These are phyloP conservation scores for Drosophila ustulata DNA, from an alignment of 2,888 invertebrate genomes.

Conservation along the genomic window DNA sequence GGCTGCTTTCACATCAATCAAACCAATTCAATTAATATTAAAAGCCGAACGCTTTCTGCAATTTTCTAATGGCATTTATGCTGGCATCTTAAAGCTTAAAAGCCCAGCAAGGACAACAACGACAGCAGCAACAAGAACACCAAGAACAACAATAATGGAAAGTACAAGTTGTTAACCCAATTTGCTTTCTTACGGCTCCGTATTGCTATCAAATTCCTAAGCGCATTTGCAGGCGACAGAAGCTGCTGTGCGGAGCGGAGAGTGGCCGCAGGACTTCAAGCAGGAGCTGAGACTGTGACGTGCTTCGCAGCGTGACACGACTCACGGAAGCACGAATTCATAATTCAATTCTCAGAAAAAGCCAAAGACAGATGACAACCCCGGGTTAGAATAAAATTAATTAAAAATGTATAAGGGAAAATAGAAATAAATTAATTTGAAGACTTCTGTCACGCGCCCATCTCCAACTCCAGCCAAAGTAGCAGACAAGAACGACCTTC, in stretches of 20 bases:
- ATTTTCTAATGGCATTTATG: conserved; percentile 56
- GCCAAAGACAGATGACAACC: background rate
- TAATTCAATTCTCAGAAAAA: background rate
- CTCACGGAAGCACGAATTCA: background rate
- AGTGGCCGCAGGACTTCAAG: background rate
- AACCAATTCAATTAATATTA: conserved; percentile 40
- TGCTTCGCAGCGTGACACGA: conserved; percentile 1
- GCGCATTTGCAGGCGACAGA: conserved; percentile 38
- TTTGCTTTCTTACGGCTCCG: conserved; percentile 49
- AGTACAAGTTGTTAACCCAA: conserved; percentile 66
- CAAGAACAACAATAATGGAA: conserved; percentile 19
- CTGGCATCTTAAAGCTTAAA: conserved; percentile 44
- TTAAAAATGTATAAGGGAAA: background rate
- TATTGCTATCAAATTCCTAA: conserved; percentile 61
- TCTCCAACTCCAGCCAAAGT: background rate
- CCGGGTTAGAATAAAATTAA: conserved; percentile 1
- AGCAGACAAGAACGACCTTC: conserved; percentile 52
- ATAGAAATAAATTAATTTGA: background rate
- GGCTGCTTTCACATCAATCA: conserved; percentile 20
- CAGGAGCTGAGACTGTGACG: background rate
- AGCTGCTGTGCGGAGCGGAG: background rate
- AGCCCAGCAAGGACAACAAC: conserved; percentile 22
- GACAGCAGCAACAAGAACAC: conserved; percentile 11
- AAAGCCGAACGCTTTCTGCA: conserved; percentile 34
- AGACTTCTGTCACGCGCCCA: conserved; percentile 1